Evolutionary conservation across 1,140 invertebrate species (phyloP).

Genomic region (Atta cephalotes): DNA sequence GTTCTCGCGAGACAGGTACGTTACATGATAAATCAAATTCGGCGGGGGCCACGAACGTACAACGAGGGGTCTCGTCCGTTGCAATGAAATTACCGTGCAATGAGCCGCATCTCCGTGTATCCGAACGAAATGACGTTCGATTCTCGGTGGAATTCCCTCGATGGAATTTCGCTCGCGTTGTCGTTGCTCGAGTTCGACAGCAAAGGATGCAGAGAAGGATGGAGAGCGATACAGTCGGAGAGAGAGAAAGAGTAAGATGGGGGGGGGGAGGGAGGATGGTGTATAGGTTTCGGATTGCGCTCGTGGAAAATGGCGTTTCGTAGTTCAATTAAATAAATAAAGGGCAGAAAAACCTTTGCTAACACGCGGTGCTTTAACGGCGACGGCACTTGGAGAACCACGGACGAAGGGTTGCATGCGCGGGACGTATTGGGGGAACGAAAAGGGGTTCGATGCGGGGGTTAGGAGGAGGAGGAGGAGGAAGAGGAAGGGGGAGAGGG

Average conservation of each 20-base stretch:
- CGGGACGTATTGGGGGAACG: conserved; percentile 14
- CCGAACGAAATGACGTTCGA: conserved; percentile 42
- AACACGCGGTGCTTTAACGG: conserved; percentile 73
- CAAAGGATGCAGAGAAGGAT: conserved; percentile 12
- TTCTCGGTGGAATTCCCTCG: conserved; percentile 35
- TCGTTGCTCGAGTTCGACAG: conserved; percentile 20
- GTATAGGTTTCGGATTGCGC: conserved; percentile 47
- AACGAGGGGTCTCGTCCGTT: conserved; percentile 36
- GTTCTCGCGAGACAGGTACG: conserved; percentile 27
- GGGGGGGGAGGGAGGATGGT: neutral
- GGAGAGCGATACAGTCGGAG: neutral
- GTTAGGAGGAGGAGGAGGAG: conserved; percentile 11
- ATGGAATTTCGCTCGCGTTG: conserved; percentile 37
- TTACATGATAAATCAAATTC: conserved; percentile 55
- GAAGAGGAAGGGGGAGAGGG: too few relatives aligned
- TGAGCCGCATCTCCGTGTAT: conserved; percentile 53
- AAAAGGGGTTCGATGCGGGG: conserved; percentile 58
- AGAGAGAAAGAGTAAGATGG: neutral
- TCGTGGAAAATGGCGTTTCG: conserved; percentile 49
- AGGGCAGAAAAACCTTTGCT: conserved; percentile 55
- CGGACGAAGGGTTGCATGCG: conserved; percentile 60
- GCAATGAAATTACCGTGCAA: conserved; percentile 55
- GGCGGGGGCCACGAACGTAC: conserved; percentile 31
- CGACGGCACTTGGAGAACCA: conserved; percentile 77
- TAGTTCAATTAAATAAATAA: conserved; percentile 70